Conservation (phyloP, 2,113 vertebrate genomes). For the Corynorhinus townsendii region DNA sequence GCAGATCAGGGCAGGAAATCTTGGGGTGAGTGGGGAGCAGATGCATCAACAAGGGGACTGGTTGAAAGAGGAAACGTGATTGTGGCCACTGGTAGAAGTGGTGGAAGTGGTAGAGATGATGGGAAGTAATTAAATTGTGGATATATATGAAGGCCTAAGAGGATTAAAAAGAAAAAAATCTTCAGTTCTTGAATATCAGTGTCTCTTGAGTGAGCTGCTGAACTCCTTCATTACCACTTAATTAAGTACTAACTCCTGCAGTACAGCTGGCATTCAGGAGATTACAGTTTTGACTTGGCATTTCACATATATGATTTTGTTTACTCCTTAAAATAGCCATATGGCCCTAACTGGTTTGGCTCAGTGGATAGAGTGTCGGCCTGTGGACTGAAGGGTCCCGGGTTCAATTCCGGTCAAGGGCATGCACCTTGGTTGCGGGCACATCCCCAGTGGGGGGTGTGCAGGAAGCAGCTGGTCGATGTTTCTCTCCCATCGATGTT, state of each 20-base stretch:
- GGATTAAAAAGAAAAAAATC: not conserved
- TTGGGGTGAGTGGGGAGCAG: not conserved
- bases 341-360: no score
- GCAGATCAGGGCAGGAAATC: not conserved
- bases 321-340: not conserved
- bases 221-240: not conserved
- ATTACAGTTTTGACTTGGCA: not conserved
- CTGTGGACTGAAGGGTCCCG: no score
- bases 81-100: no score
- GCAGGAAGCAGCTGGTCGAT: no score
- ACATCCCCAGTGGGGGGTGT: no score
- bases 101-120: not conserved
- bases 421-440: no score
- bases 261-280: not conserved
- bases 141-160: not conserved
- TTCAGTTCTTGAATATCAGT: not conserved
- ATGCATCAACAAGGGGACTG: not conserved
- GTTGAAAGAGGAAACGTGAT: not conserved
- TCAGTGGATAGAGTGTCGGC: no score
- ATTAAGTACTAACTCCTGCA: not conserved
- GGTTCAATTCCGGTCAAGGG: no score
- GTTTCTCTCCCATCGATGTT: no score
- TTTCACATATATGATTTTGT: not conserved
- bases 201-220: not conserved
- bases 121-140: not conserved